Base-by-base conservation (phyloP, 2,113 vertebrate species). In the Lamprotornis superbus region DNA sequence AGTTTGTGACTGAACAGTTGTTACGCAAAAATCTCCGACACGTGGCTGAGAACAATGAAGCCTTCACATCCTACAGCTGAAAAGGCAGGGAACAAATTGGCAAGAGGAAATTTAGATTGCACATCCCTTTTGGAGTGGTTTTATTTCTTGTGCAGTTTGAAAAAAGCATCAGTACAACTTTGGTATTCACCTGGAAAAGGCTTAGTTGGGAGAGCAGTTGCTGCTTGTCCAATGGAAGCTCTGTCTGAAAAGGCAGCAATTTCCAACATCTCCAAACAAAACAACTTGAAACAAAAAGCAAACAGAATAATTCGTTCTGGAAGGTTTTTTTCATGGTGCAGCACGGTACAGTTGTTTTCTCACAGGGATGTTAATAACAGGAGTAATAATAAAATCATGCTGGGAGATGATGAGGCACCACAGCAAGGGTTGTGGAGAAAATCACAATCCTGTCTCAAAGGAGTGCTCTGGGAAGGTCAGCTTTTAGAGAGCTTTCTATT, bases 161-260 rank as follows among this genome's bases (percentile, higher is more conserved):
- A 91, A 95, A 95, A 33, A 70, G 90, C 79, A 61, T 67, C 33
- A 47, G 59, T 83, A 16, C 55, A 93, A 83, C 92, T 96, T 96
- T 93, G 94, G 96, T 90, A 93, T 95, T 95, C 19, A 65, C 40
- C 60, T 77, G 82, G 61, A 80, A 80, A 83, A 86, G 79, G 82
- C 63, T 53, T 39, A n/a, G 70, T 1, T 85, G 68, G 84, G 82
- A 92, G 71, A 81, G 76, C 74, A 75, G 28, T 28, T 17, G 10
- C 28, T 39, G 74, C 35, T 55, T 86, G 59, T 52, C 78, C 84
- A 70, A 83, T 59, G 53, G 57, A 82, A 83, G 78, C 59, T 95
- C 56, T 60, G 37, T 50, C 75, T 88, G 63, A 52, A 69, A 87
- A 94, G 61, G 71, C 60, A 76, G 85, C 65, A 7, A 53, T 67